Base-by-base conservation (phyloP, 2,797 vertebrate species). In the Apogon talboti region DNA sequence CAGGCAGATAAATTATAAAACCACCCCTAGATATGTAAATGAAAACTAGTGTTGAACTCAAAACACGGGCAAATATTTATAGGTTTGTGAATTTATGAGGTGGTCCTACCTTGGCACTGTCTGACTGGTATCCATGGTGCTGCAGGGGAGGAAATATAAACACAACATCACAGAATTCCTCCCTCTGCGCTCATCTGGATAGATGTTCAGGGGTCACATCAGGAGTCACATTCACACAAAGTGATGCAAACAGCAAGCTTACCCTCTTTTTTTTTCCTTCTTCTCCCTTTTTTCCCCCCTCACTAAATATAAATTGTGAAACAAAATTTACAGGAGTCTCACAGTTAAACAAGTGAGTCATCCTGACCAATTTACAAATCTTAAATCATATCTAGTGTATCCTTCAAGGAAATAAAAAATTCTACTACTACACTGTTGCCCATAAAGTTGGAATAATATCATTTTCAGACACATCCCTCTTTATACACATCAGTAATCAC, bases 21-120 rank as follows among this genome's bases (percentile, higher is more conserved):
- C 65, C 55, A 42, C 74, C 79, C 64, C 74, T 68, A 80, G 85
- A 91, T 92, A 89, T 91, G 87, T 91, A 88, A 91, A 91, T 84
- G 65, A 30, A 89, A 83, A 72, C 78, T 61, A 45, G 81, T 67
- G 76, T 73, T 83, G 79, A 88, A 91, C 76, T 81, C 60, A 71
- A 83, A 86, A 83, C 67, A 85, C 10, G 76, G 63, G 73, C 85
- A 93, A 92, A 93, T 93, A 92, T 93, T 92, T 93, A 92, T 86
- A 76, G 83, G 50, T 74, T 65, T 69, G 9, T 78, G 81, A 87
- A 92, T 92, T 91, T 92, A 92, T 84, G 89, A 85, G 83, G 74
- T 65, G 84, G 86, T 78, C 76, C 81, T 74, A 83, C 82, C 79
- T 83, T 86, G 81, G 85, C 78, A 82, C 75, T 38, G 79, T 78